These are phyloP conservation scores for Mythimna impura DNA, from an alignment of 2,888 invertebrate species.

Conservation along the genomic window DNA sequence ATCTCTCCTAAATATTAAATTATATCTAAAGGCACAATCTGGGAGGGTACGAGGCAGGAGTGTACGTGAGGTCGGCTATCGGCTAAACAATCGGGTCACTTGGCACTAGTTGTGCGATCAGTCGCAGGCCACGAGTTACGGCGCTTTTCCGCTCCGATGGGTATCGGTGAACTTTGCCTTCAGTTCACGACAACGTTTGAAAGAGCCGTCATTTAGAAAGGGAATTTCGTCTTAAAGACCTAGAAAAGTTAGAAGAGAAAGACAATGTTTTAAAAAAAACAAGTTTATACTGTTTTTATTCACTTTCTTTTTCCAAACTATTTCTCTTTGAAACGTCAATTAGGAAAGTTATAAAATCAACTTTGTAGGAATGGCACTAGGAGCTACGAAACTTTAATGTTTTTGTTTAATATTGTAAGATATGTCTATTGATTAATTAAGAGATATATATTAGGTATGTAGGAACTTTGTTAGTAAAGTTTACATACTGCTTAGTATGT, in stretches of 20 bases:
- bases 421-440: not conserved
- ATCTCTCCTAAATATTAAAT: conserved; percentile 1
- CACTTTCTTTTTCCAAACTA: not conserved
- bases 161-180: conserved; percentile 10
- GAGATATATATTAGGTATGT: too few relatives aligned
- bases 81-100: conserved; percentile 34
- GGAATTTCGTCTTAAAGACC: not conserved
- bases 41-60: not conserved
- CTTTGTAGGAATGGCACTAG: not conserved
- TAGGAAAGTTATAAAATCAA: conserved; percentile 17
- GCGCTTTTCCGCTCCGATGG: conserved; percentile 20
- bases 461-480: not conserved
- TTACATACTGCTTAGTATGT: too few relatives aligned
- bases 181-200: not conserved
- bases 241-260: not conserved
- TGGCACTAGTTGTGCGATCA: conserved; percentile 24
- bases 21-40: not conserved
- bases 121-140: conserved; percentile 24
- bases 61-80: conserved; percentile 14
- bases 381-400: not conserved
- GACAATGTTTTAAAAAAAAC: conserved; percentile 1
- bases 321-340: conserved; percentile 12
- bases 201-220: conserved; percentile 1
- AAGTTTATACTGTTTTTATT: not conserved
- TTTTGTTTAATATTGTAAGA: not conserved